Base-by-base conservation (phyloP, 2,888 invertebrate genomes). In the Lithodes maja region DNA sequence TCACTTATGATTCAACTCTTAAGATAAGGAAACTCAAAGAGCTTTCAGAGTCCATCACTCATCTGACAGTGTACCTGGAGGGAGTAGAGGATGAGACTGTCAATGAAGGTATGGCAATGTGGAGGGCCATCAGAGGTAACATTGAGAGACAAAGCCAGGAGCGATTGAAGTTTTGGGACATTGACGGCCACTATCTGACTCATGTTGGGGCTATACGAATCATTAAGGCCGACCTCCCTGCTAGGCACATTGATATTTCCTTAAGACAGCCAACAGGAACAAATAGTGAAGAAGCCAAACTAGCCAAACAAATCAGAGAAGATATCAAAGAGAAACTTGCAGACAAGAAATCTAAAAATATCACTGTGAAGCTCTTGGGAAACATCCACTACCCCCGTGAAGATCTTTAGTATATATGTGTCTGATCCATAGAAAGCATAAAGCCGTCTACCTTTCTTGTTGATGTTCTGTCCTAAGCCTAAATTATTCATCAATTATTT, bases 51-150 rank as follows among this genome's bases (percentile, higher is more conserved):
- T 81, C 54, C 49, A 75, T 86, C 7, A 54, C 81, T 17, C 80
- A 81, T 17, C 74, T 86, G 9, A 86, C 7, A n/a, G 81, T 86
- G 50, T 86, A 50, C 74, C 53, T 81, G 15, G 81, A 86, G 33
- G 86, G 86, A 2, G 55, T 81, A 17, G 53, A 9, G 3, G 86
- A 86, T 61, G 74, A 81, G 53, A 61, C 15, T 3, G 50, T 61
- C 12, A 71, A 69, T 12, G 2, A 54, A 53, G 74, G 81, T 15
- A 81, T 81, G 2, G 74, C 33, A 15, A 75, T 61, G 49, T 86
- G 86, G 86, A 81, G 86, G 74, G 69, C 81, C 55, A 86, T 86
- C 33, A 9, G 81, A 74, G 86, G 86, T 1, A 75, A 7, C 49
- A 81, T 55, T 2, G 2, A 71, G 15, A 86, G 86, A 33, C 12